Percentiles rank a stretch among this genome's conserved stretches.
These are phyloP conservation scores for Drosophila engyochracea DNA, from an alignment of 2,888 invertebrate species.

Conservation along the genomic window DNA sequence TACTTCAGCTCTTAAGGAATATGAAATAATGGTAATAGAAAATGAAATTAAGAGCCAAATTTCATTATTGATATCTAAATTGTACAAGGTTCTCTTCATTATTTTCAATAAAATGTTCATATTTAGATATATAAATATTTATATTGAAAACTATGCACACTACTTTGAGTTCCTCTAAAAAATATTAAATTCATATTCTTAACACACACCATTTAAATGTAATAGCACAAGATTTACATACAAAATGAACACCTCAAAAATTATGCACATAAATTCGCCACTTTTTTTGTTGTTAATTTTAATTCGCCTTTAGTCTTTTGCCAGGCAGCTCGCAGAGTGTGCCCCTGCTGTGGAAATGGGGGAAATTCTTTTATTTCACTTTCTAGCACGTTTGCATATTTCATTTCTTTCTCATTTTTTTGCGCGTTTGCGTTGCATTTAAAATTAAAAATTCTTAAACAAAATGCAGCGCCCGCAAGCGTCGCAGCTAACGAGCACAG, in stretches of 20 bases:
- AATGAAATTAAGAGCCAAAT: not conserved
- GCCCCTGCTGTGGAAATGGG: constrained; percentile 1
- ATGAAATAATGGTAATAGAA: not conserved
- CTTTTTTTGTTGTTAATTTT: constrained; percentile 49
- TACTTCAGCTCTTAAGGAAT: not conserved
- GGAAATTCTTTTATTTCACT: constrained; percentile 50
- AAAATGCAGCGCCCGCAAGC: constrained; percentile 76
- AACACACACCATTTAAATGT: constrained; percentile 33
- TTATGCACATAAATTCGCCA: constrained; percentile 76
- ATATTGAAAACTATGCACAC: not conserved
- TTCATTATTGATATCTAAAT: not conserved
- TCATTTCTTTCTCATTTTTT: constrained; percentile 46
- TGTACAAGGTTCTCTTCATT: not conserved
- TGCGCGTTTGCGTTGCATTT: constrained; percentile 72
- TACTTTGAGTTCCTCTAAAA: not conserved
- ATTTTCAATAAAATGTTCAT: not conserved
- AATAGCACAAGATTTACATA: constrained; percentile 68
- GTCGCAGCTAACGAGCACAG: constrained; percentile 61
- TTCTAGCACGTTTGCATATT: constrained; percentile 70
- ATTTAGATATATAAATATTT: not conserved
- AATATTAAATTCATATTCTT: constrained; percentile 4
- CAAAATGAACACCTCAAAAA: constrained; percentile 73
- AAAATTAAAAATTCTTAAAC: constrained; percentile 79
- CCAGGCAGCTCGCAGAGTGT: constrained; percentile 15
- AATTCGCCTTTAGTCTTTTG: constrained; percentile 69